Evolutionary conservation across 2,113 vertebrate genomes (phyloP), one percentile per base, ranked within the genome.

Genomic region (Silurus meridionalis): DNA sequence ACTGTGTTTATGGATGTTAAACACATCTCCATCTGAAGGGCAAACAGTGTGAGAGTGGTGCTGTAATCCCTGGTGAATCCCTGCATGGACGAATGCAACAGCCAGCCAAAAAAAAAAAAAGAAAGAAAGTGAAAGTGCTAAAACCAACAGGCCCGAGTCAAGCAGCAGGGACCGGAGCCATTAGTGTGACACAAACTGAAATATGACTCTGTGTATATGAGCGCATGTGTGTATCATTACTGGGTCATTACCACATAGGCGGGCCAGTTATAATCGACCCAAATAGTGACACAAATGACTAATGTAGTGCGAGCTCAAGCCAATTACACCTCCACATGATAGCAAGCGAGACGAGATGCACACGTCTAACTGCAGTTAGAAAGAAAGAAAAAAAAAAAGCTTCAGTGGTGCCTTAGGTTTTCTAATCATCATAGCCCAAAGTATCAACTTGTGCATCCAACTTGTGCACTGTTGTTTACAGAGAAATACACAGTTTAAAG

Each of bases 261-360:
- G 8, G 58, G 67, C 82, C 77, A 75, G 67, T 69, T 87, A 64
- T 81, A 74, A 81, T 55, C 50, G 67, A 81, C 83, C 55, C 71
- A 83, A 89, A 86, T 78, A 84, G 82, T 84, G 82, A 82, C 88
- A 78, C 60, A 82, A 71, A 85, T 85, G 71, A 87, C 85, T 84
- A 84, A 89, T 85, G 85, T 15, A 61, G 69, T 86, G 23, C 23
- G 53, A 64, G 28, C 37, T 87, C 88, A 85, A 82, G 67, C 83
- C 83, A 87, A 89, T 89, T 89, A 85, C 64, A 82, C 64, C 57
- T 80, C 74, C 83, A 66, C 72, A 89, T 80, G 80, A 86, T 75
- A 85, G 83, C 67, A 66, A 46, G 13, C 6, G 75, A 64, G 67
- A 14, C 37, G 13, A 28, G 13, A 57, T 61, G 13, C 85, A 46